Evolutionary conservation across 2,888 invertebrate species (phyloP), one percentile per base, ranked within the genome.

Genomic region (Cephonodes hylas): DNA sequence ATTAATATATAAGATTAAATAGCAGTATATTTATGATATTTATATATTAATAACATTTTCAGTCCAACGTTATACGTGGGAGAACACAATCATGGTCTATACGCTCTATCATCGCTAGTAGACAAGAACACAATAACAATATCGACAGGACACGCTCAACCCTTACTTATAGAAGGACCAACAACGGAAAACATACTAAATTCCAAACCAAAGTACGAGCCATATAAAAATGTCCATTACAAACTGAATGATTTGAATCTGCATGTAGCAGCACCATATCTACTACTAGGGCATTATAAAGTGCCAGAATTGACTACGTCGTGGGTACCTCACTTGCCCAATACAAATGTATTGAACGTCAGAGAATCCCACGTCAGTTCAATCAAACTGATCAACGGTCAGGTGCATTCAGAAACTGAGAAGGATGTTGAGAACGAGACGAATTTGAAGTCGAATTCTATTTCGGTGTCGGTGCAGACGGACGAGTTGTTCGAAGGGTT

Each of bases 21-120:
- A n/a, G n/a, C n/a, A n/a, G n/a, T n/a, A n/a, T n/a, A n/a, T n/a
- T n/a, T n/a, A n/a, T n/a, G n/a, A n/a, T 44, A 25, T 48, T 0
- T 53, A 22, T 53, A 45, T 20, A 3, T 15, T 45, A 15, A 6
- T 57, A 69, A 72, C 68, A 61, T 73, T 93, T 93, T 68, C 88
- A 98, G 98, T 72, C 96, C 97, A 63, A 97, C 98, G 0, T 91
- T 99, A 34, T 99, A 98, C 84, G 96, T 99, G 63, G 99, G 99
- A 0, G 97, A 99, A 80, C 93, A 93, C 58, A 93, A 94, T 65
- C 94, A 96, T 76, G 99, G 99, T 0, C 89, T 98, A 0, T 99
- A 99, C 87, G 99, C 99, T 0, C 86, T 99, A 60, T 97, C 98
- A 0, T 97, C 98, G 0, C 90, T 98, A 23, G 98, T 98, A 0